Evolutionary conservation across 2,888 invertebrate genomes (phyloP), one percentile per base, ranked within the genome.

Genomic region (Heliconius aoede): DNA sequence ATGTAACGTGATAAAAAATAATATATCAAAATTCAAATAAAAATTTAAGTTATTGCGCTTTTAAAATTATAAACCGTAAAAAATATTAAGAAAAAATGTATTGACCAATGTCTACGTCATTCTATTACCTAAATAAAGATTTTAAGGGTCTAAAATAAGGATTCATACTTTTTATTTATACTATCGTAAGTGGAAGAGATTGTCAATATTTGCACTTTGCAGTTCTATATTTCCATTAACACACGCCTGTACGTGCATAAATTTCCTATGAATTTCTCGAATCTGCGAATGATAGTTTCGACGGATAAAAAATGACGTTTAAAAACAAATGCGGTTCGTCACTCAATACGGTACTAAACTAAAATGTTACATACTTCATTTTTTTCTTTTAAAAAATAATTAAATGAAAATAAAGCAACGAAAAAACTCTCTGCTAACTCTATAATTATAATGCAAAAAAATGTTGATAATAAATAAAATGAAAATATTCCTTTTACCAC

Each of bases 151-250:
- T n/a, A 55, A 8, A 9, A 7, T n/a, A n/a, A n/a, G n/a, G n/a
- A 30, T 30, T 21, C 30, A 2, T 62, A 21, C 8, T 62, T 28
- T 60, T 62, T 62, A 62, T 62, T 32, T 62, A 3, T n/a, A 8
- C n/a, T 21, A n/a, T 32, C n/a, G 11, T 11, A 32, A 64, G 4
- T 28, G 62, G 32, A 64, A 32, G 4, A 9, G n/a, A 64, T 32
- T 21, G 32, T n/a, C 11, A 64, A 64, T 64, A 64, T 64, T n/a
- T 32, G 32, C n/a, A 64, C n/a, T n/a, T 13, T 64, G 62, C 32
- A 64, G n/a, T 64, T n/a, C 62, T 24, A 62, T 62, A 62, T 62
- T 32, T 21, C 62, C 62, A 32, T 32, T 64, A 64, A 32, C 32
- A n/a, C n/a, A 64, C 4, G n/a, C 32, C 32, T 64, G 62, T 32